Percentiles rank a stretch among this genome's conserved stretches.
Evolutionary conservation across 2,113 vertebrate genomes (phyloP).

Genomic region (Archilochus colubris): DNA sequence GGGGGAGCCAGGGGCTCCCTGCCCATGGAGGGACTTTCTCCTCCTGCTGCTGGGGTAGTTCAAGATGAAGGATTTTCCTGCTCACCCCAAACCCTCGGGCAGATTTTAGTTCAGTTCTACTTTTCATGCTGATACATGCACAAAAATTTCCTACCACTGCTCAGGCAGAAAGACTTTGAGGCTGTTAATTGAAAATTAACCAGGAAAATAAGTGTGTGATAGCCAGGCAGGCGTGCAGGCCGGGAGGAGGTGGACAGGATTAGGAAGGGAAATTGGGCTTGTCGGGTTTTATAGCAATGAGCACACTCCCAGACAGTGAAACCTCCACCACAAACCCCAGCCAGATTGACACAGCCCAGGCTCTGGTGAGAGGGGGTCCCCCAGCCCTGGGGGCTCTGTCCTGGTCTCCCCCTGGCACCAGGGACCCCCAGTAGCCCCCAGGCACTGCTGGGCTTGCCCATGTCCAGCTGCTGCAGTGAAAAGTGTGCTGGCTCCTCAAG

Average conservation of each 20-base stretch:
- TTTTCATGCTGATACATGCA: neutral
- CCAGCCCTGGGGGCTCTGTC: neutral
- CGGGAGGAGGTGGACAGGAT: slow-evolving; percentile 59
- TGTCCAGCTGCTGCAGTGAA: neutral
- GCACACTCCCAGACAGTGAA: neutral
- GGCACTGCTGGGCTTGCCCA: no score
- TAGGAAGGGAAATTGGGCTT: slow-evolving; percentile 63
- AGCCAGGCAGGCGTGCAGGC: slow-evolving; percentile 47
- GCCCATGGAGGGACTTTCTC: neutral
- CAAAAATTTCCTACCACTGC: neutral
- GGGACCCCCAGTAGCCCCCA: neutral
- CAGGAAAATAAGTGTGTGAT: neutral
- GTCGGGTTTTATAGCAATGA: neutral
- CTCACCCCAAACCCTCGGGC: neutral
- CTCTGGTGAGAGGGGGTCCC: accelerated
- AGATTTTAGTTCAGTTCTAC: neutral
- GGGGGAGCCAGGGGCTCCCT: neutral
- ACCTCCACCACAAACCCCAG: no score
- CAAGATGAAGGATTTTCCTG: neutral
- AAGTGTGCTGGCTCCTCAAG: neutral
- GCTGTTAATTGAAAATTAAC: slow-evolving; percentile 75
- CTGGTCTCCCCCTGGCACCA: no score
- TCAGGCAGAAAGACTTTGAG: slow-evolving; percentile 13
- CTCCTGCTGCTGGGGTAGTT: accelerated
- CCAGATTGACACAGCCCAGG: no score